Evolutionary conservation across 2,113 vertebrate genomes (phyloP).

Genomic region (Felis chaus): DNA sequence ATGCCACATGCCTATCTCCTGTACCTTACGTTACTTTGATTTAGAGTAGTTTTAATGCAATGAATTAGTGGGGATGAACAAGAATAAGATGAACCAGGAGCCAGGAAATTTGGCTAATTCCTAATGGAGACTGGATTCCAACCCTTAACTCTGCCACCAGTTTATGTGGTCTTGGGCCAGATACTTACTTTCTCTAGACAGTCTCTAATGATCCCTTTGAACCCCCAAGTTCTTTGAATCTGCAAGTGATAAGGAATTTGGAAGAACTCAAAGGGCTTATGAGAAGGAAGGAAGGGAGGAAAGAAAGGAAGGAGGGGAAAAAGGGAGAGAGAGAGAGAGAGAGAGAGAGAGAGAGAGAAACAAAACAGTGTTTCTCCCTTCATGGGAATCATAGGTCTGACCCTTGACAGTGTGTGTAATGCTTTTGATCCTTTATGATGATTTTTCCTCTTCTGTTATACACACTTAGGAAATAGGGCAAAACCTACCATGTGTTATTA

Average conservation of each 20-base stretch:
- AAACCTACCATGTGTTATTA: conserved; percentile 35
- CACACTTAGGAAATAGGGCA: background rate
- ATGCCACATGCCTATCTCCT: background rate
- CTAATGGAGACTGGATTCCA: background rate
- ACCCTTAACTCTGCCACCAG: background rate
- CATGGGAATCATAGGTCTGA: background rate
- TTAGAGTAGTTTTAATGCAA: background rate
- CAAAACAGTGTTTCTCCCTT: background rate
- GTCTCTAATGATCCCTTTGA: background rate
- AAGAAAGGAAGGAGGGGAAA: too few relatives aligned
- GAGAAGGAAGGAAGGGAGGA: background rate
- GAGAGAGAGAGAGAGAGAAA: background rate
- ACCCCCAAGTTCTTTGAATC: background rate
- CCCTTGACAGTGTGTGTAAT: background rate
- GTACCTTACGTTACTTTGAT: conserved; percentile 20
- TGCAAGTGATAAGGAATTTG: conserved; percentile 13
- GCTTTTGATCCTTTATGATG: background rate
- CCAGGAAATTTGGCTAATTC: conserved; percentile 13
- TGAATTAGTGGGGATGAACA: conserved; percentile 27
- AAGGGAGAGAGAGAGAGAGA: background rate
- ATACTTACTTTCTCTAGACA: background rate
- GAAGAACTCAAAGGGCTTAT: background rate
- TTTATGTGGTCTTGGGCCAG: background rate
- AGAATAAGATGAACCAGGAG: background rate
- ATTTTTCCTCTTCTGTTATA: background rate